Conservation (phyloP, 2,113 vertebrate genomes). For the Colius striatus region DNA sequence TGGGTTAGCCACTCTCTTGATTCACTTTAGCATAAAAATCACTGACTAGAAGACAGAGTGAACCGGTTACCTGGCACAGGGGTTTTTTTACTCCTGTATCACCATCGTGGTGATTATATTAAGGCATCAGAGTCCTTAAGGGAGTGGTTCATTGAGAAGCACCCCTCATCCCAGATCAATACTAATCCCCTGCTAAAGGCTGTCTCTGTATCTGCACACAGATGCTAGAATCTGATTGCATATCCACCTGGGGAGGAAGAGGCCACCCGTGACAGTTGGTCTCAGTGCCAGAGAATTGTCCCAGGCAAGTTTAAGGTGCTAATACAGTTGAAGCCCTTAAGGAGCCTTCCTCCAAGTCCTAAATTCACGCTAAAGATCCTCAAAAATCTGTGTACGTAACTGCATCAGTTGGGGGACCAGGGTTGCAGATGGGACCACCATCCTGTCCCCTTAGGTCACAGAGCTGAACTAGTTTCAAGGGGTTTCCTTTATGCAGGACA, state of each 20-base stretch:
- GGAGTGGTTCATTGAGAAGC: background rate
- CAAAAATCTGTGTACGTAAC: background rate
- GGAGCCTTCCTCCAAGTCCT: background rate
- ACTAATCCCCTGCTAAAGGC: background rate
- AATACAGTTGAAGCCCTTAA: background rate
- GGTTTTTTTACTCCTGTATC: background rate
- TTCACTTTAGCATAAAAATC: background rate
- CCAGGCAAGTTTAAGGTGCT: background rate
- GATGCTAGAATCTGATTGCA: background rate
- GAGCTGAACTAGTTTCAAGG: background rate
- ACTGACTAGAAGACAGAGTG: background rate
- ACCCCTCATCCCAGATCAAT: background rate
- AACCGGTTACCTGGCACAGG: background rate
- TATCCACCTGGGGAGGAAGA: background rate
- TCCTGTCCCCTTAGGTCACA: rapidly evolving
- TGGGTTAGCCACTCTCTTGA: background rate
- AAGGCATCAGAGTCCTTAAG: background rate
- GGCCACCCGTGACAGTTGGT: background rate
- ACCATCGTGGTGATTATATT: background rate
- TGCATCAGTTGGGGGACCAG: background rate
- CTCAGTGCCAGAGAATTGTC: background rate
- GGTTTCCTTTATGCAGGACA: background rate
- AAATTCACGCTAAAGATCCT: background rate
- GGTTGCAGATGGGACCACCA: background rate
- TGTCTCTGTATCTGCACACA: background rate